phyloP scores from a whole-genome alignment of 2,113 vertebrate species.

The Petrocephalus zakoni region DNA sequence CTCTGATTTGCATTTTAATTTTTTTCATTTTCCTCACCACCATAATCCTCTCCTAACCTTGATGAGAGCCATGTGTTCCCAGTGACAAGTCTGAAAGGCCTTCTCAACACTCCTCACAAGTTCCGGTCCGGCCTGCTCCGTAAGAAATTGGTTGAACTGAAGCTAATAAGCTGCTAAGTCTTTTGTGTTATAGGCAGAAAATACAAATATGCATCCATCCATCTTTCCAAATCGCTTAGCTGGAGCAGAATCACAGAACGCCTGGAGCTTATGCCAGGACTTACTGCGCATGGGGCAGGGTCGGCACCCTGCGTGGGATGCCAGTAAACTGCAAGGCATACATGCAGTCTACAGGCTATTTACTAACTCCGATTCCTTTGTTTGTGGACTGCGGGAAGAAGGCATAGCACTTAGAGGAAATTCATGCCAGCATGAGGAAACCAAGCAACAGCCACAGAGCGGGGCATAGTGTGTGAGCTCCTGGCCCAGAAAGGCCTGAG shows the following conservation, averaged over 20 bases:
- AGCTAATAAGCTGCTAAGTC: background rate
- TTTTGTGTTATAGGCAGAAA: background rate
- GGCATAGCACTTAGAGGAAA: background rate
- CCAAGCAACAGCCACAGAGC: background rate
- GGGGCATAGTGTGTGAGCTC: background rate
- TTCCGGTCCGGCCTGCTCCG: background rate
- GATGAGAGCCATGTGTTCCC: conserved; percentile 48
- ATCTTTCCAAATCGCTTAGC: background rate
- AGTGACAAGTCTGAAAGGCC: conserved; percentile 3
- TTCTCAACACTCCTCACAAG: background rate
- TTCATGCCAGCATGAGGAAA: background rate
- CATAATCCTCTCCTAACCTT: conserved; percentile 48
- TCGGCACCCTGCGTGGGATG: background rate
- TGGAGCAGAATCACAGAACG: background rate
- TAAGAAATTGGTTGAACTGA: background rate
- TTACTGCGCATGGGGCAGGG: no score
- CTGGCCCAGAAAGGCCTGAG: background rate
- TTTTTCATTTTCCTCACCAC: conserved; percentile 49
- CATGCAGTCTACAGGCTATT: background rate
- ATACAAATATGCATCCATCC: background rate
- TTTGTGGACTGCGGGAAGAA: background rate
- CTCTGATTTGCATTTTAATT: conserved; percentile 70
- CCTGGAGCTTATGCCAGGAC: background rate
- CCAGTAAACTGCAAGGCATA: background rate
- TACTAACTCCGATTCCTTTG: background rate